phyloP scores from a whole-genome alignment of 2,797 vertebrate species.

The Lacerta bilineata region DNA sequence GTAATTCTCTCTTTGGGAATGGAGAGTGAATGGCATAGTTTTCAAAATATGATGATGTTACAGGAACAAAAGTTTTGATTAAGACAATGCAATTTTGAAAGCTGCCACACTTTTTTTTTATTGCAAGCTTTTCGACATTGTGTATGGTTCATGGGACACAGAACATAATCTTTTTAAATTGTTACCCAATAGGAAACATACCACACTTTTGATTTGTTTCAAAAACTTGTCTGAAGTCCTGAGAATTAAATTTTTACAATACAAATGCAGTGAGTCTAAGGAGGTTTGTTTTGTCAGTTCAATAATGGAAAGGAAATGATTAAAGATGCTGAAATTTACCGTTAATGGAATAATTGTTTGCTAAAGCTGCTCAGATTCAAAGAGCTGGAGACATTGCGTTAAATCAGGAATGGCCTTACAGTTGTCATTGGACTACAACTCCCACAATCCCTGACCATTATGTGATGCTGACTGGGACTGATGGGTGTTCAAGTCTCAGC shows the following conservation, averaged over 20 bases:
- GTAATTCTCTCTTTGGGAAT: conserved; percentile 24
- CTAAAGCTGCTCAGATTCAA: background rate
- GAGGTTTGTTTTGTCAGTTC: background rate
- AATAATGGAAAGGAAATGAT: background rate
- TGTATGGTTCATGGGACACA: conserved; percentile 12
- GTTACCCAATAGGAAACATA: background rate
- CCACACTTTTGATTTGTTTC: background rate
- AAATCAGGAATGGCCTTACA: too few species aligned
- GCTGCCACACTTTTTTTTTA: background rate
- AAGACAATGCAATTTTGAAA: conserved; percentile 8
- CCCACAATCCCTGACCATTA: too few species aligned
- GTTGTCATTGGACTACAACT: too few species aligned
- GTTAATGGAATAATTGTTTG: background rate
- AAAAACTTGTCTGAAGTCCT: conserved; percentile 19
- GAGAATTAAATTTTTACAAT: conserved; percentile 16
- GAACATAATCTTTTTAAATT: background rate
- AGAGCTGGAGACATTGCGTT: background rate
- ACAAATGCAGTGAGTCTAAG: background rate
- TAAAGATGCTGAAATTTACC: background rate
- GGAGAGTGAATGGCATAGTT: background rate
- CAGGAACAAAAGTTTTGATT: conserved; percentile 26
- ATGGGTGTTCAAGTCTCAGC: too few species aligned
- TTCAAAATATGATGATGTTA: conserved; percentile 16
- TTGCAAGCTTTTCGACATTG: background rate
- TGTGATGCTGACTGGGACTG: too few species aligned